Percentiles rank a stretch among this genome's conserved stretches.
Evolutionary conservation across 2,888 invertebrate species (phyloP).

Genomic region (Leptopilina myrica): DNA sequence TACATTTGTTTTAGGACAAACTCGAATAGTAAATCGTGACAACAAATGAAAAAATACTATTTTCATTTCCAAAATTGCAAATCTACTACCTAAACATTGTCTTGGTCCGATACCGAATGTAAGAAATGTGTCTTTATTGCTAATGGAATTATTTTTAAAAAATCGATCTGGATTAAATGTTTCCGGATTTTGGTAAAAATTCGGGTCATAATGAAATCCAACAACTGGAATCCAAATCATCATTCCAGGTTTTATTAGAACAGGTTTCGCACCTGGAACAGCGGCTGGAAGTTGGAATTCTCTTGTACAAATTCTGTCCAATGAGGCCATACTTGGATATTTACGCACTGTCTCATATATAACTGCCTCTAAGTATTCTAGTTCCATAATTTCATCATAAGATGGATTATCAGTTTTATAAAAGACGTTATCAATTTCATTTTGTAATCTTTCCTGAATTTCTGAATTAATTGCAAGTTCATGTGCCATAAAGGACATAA

Average conservation of each 20-base stretch:
- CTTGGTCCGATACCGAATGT: slow-evolving; percentile 74
- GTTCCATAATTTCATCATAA: slow-evolving; percentile 76
- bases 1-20: slow-evolving; percentile 55
- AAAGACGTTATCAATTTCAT: slow-evolving; percentile 67
- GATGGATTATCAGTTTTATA: slow-evolving; percentile 66
- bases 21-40: slow-evolving; percentile 54
- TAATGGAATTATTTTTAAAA: background rate
- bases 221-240: slow-evolving; percentile 55
- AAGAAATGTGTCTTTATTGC: slow-evolving; percentile 59
- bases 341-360: slow-evolving; percentile 68
- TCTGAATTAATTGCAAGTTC: slow-evolving; percentile 71
- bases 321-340: slow-evolving; percentile 59
- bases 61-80: slow-evolving; percentile 60
- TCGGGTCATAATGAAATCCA: slow-evolving; percentile 45
- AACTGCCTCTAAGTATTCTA: slow-evolving; percentile 80
- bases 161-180: slow-evolving; percentile 51
- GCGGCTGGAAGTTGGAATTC: slow-evolving; percentile 66
- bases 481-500: slow-evolving; percentile 60
- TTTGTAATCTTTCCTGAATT: slow-evolving; percentile 74
- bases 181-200: slow-evolving; percentile 47
- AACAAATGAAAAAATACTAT: slow-evolving; percentile 58
- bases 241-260: slow-evolving; percentile 67
- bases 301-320: slow-evolving; percentile 69
- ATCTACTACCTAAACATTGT: slow-evolving; percentile 45
- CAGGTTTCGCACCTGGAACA: slow-evolving; percentile 61